Evolutionary conservation across 2,888 invertebrate species (phyloP).

Genomic region (Polyommatus iphigenia): DNA sequence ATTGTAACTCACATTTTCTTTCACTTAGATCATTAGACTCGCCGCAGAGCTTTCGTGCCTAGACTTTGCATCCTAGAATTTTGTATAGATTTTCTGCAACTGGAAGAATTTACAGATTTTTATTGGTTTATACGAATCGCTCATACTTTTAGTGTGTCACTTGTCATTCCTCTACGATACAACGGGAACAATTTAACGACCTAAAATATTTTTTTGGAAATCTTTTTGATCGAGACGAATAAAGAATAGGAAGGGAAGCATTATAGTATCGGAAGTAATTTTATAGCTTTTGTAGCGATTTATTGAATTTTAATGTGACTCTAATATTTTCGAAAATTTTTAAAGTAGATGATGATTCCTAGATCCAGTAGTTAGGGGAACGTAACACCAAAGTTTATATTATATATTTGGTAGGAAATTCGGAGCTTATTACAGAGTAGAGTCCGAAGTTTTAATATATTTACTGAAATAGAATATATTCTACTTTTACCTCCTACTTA

Average conservation of each 20-base stretch:
- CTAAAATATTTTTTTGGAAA: constrained; percentile 66
- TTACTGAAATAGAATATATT: constrained; percentile 20
- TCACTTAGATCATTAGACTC: not conserved
- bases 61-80: not conserved
- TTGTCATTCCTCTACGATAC: constrained; percentile 39
- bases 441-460: constrained; percentile 33
- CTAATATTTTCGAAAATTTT: constrained; percentile 74
- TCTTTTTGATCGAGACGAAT: constrained; percentile 51
- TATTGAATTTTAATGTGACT: constrained; percentile 50
- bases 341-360: constrained; percentile 50
- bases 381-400: constrained; percentile 72
- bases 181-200: constrained; percentile 71
- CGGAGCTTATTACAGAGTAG: constrained; percentile 66
- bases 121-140: not conserved
- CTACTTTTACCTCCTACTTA: constrained; percentile 1
- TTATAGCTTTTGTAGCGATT: constrained; percentile 68
- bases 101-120: not conserved
- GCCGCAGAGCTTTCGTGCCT: constrained; percentile 23
- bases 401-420: constrained; percentile 52
- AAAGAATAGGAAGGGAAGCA: constrained; percentile 43
- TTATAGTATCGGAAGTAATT: constrained; percentile 16
- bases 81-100: not conserved
- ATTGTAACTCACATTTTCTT: constrained; percentile 7
- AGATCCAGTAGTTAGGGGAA: constrained; percentile 73
- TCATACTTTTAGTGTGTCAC: constrained; percentile 30